A percentile compares a stretch with the other conserved stretches of the same genome.
These are phyloP conservation scores for Tigriopus japonicus DNA, from an alignment of 1,140 invertebrate genomes.

Conservation along the genomic window DNA sequence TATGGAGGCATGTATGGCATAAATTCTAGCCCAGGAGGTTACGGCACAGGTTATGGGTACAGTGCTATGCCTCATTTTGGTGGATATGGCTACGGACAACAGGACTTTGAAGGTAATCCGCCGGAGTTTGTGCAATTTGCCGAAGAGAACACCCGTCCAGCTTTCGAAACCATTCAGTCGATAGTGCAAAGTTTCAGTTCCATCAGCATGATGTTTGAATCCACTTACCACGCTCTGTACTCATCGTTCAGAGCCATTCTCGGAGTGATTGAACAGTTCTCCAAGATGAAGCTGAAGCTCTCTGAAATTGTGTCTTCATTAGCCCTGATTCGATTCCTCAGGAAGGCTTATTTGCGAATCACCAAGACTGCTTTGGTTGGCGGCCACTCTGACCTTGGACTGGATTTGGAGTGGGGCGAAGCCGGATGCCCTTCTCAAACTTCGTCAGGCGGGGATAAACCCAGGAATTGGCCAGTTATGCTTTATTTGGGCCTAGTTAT, in stretches of 20 bases:
- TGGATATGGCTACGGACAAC: background rate
- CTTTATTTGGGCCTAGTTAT: constrained; percentile 68
- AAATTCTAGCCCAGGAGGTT: background rate
- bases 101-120: background rate
- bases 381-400: background rate
- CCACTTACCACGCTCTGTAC: constrained; percentile 83
- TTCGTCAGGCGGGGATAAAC: constrained; percentile 16
- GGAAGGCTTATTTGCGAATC: background rate
- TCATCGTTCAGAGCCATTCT: constrained; percentile 84
- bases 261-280: constrained; percentile 83
- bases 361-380: background rate
- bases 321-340: background rate
- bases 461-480: constrained; percentile 33
- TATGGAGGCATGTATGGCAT: background rate
- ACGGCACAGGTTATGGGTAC: background rate
- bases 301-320: constrained; percentile 50
- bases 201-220: constrained; percentile 87
- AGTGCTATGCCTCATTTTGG: background rate
- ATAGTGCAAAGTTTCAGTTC: constrained; percentile 75
- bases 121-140: constrained; percentile 26
- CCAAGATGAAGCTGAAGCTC: constrained; percentile 54
- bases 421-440: constrained; percentile 14
- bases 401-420: background rate
- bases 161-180: constrained; percentile 84
- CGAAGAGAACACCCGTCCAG: constrained; percentile 67